Percentiles rank a stretch among this genome's conserved stretches.
These are phyloP conservation scores for Cyrtorhinus lividipennis DNA, from an alignment of 1,140 invertebrate species.

Conservation along the genomic window DNA sequence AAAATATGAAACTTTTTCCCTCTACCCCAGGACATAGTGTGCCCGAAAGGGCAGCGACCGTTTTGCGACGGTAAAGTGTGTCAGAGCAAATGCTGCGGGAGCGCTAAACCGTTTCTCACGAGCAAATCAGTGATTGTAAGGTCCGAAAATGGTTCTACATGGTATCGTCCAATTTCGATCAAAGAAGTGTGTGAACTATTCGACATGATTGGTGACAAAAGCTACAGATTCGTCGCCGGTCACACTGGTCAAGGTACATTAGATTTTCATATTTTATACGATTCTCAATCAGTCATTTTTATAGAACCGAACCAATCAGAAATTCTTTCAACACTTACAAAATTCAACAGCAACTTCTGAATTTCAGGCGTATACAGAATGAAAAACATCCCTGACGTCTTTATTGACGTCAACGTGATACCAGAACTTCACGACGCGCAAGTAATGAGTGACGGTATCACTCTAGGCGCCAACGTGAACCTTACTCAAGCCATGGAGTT, in stretches of 20 bases:
- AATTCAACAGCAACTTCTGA: not conserved
- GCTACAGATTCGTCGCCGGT: conserved; percentile 46
- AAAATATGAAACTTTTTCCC: not conserved
- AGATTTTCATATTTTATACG: too few relatives aligned
- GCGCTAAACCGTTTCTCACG: not conserved
- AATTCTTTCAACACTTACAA: not conserved
- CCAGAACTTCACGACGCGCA: conserved; percentile 39
- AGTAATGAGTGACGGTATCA: conserved; percentile 35
- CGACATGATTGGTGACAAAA: conserved; percentile 31
- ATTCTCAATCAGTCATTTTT: conserved; percentile 24
- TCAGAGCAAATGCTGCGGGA: not conserved
- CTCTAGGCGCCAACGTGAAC: conserved; percentile 46
- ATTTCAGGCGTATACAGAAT: conserved; percentile 44
- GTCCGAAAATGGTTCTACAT: conserved; percentile 12
- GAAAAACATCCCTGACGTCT: conserved; percentile 36
- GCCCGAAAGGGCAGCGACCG: conserved; percentile 5
- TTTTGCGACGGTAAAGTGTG: not conserved
- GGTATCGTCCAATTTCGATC: conserved; percentile 17
- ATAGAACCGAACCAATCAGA: not conserved
- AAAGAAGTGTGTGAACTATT: conserved; percentile 41
- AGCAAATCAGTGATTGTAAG: conserved; percentile 3
- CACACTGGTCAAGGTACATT: conserved; percentile 56
- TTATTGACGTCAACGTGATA: conserved; percentile 57
- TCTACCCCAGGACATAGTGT: conserved; percentile 20
- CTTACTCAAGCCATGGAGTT: conserved; percentile 46